A percentile compares a stretch with the other conserved stretches of the same genome.
phyloP scores from a whole-genome alignment of 1,140 invertebrate genomes.

The Linepithema humile region DNA sequence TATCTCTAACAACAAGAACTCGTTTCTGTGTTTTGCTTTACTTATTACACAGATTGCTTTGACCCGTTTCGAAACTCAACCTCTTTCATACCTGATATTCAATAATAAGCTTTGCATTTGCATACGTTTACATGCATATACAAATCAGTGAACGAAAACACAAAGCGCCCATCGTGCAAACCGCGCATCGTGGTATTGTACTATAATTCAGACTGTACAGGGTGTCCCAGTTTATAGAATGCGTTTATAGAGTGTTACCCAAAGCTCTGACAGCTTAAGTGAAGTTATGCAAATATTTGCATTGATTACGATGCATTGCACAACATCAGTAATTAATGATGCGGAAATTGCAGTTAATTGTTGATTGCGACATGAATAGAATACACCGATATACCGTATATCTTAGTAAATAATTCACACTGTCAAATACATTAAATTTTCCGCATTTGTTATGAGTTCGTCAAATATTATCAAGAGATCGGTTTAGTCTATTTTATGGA shows the following conservation, averaged over 20 bases:
- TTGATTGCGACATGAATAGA: background rate
- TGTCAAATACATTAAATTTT: background rate
- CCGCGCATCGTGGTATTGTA: conserved; percentile 36
- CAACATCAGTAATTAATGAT: conserved; percentile 25
- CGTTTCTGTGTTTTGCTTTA: background rate
- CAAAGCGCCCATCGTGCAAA: conserved; percentile 45
- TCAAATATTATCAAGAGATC: background rate
- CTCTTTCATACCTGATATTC: conserved; percentile 7
- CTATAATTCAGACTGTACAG: conserved; percentile 36
- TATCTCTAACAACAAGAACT: conserved; percentile 9
- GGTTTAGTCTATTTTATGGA: background rate
- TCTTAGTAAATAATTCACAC: conserved; percentile 23
- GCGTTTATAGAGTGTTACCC: no score
- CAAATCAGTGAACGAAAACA: conserved; percentile 45
- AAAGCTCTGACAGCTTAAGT: conserved; percentile 43
- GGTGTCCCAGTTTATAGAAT: conserved; percentile 45
- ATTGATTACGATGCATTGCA: conserved; percentile 19
- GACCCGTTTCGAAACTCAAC: conserved; percentile 32
- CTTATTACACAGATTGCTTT: conserved; percentile 19
- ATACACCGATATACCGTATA: background rate
- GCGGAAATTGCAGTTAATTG: conserved; percentile 33
- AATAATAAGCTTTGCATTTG: conserved; percentile 52
- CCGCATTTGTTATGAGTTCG: no score
- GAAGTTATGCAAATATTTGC: conserved; percentile 39
- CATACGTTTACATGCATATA: conserved; percentile 45